Evolutionary conservation across 2,113 vertebrate genomes (phyloP), one percentile per base, ranked within the genome.

Genomic region (Petromus typicus): DNA sequence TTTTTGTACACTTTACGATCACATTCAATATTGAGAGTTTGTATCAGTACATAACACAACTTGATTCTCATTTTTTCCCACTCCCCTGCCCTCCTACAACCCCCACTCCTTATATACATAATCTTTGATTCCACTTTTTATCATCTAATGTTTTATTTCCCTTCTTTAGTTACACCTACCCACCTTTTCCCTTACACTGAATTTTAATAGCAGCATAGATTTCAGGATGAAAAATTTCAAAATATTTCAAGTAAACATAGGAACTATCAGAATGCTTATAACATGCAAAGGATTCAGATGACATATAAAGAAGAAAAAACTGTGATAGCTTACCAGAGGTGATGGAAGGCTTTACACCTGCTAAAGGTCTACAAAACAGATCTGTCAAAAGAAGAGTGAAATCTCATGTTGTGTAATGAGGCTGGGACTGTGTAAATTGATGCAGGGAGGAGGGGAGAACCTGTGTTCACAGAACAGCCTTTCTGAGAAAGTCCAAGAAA

Each of bases 261-360:
- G 13, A 95, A 40, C 5, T n/a, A 34, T n/a, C 61, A 69, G 51
- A 56, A 75, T 12, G 17, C 23, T 3, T 5, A 1, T 2, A 12
- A 7, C 8, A 12, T 25, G 14, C n/a, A 73, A 25, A 91, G 37
- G 11, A 32, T 64, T 14, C 56, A n/a, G 9, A 40, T 1, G 5
- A 54, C 7, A 4, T 11, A 34, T 25, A 61, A 20, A 17, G 34
- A 45, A 45, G 71, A 40, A 69, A 80, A 61, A 0, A 5, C 9
- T 5, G 2, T 45, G 40, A 54, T 12, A 30, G 5, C 4, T 45
- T 3, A 23, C 1, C 2, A n/a, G 14, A 20, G 7, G 1, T 1
- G 2, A 17, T 18, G 5, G 4, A 16, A 23, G 7, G 5, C 30
- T 83, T 71, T 64, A 5, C 1, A n/a, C 1, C 2, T 56, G 17